Evolutionary conservation across 1,140 invertebrate species (phyloP), one percentile per base, ranked within the genome.

Genomic region (Thrips palmi): DNA sequence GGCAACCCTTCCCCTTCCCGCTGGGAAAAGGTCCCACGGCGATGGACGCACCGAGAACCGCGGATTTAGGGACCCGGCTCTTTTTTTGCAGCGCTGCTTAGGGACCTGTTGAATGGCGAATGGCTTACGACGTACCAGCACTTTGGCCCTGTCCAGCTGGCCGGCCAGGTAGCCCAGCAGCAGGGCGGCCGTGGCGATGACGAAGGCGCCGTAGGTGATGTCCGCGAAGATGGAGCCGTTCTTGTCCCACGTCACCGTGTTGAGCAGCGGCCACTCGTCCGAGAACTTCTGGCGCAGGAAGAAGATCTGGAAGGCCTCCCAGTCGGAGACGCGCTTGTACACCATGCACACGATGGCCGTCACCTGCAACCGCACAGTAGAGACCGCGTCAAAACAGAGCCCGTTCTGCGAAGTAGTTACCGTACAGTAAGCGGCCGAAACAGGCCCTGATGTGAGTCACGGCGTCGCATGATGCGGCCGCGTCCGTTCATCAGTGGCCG

Each of bases 191-290:
- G 71, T 76, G 46, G 79, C 71, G 40, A 81, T 74, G 47, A 73
- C 55, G 55, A 76, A 81, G 47, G 74, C 70, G 56, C 63, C 63
- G 39, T 60, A 63, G 23, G 60, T 64, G 39, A 64, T 68, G 42
- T 71, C 68, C n/a, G 66, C 68, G 37, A 71, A 69, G 1, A 67
- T 55, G 6, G 67, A 62, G 1, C 68, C 68, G 5, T 67, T 56
- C 25, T 59, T 58, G 45, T 67, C 72, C 71, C 74, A 77, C 0
- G 74, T 77, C 22, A 78, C 65, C 39, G 73, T 77, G 40, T 67
- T 74, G 32, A 77, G 54, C 3, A 77, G 60, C n/a, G 72, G 71
- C 76, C 76, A 79, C 56, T 79, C 75, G 36, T 68, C 57, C 18
- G 74, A 77, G 19, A 73, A 53, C 57, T 77, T 77, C 52, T 77